phyloP scores from a whole-genome alignment of 2,888 invertebrate species.

The Agrochola lota region DNA sequence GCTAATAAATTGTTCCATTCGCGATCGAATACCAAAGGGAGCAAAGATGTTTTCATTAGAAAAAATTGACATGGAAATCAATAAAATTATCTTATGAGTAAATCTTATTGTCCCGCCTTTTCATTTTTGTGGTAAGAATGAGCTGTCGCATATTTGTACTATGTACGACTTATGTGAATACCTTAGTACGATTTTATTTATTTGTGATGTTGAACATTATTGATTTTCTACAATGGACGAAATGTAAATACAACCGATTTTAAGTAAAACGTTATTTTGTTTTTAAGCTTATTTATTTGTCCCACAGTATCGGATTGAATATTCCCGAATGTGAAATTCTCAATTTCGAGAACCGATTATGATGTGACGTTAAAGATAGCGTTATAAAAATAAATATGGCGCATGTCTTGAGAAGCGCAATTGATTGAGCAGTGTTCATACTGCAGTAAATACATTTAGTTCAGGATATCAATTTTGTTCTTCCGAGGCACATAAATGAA shows the following conservation, averaged over 20 bases:
- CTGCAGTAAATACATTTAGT: constrained; percentile 64
- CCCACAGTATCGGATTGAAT: constrained; percentile 66
- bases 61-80: constrained; percentile 83
- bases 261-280: constrained; percentile 90
- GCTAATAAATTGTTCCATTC: constrained; percentile 78
- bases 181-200: constrained; percentile 90
- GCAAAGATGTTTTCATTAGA: constrained; percentile 78
- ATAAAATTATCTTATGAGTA: constrained; percentile 84
- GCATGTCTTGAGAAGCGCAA: constrained; percentile 67
- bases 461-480: constrained; percentile 69
- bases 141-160: constrained; percentile 87
- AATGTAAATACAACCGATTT: constrained; percentile 91
- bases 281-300: constrained; percentile 88
- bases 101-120: constrained; percentile 87
- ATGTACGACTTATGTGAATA: constrained; percentile 88
- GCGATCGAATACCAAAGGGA: constrained; percentile 84
- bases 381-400: constrained; percentile 78
- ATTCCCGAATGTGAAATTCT: constrained; percentile 59
- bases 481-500: constrained; percentile 51
- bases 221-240: constrained; percentile 90
- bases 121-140: constrained; percentile 86
- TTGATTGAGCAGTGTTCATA: constrained; percentile 70
- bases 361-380: constrained; percentile 68
- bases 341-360: constrained; percentile 59
- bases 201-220: constrained; percentile 90